Evolutionary conservation across 2,113 vertebrate genomes (phyloP), one percentile per base, ranked within the genome.

Genomic region (Phasianus colchicus): DNA sequence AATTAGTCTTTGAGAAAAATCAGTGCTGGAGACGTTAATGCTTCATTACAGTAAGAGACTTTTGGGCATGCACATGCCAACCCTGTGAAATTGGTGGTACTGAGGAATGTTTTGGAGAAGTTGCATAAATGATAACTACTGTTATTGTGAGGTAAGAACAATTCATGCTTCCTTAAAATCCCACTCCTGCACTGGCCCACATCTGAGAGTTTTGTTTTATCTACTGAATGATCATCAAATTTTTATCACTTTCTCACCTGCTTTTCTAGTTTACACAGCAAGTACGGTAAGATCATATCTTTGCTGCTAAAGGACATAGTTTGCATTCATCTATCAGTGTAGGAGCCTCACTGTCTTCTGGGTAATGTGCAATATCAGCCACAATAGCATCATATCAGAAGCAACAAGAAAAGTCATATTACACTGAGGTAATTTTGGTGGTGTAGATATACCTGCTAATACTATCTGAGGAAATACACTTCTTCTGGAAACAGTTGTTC

Each of bases 61-160:
- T 52, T 4, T 18, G 21, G n/a, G 5, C 25, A 9, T 9, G 30
- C 14, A 36, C 38, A 40, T 0, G 0, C 19, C 36, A 72, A 1
- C 6, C 9, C 9, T 43, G 1, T 40, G 40, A 36, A 52, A 50
- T 81, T 34, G 29, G n/a, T 20, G 65, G 43, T 55, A 36, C 38
- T 55, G 24, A 50, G 15, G 27, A 50, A 29, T 77, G n/a, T 32
- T 77, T 29, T 66, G 75, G 36, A 82, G 48, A 24, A 30, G 25
- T 5, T 86, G 64, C 60, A 30, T 72, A n/a, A 57, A 32, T 43
- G 19, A 66, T 21, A 43, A 42, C 40, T 32, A 27, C 17, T 65
- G 13, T 66, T 65, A 43, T 32, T 66, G 42, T 32, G 40, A 66
- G 42, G 18, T 76, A 12, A 66, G n/a, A 57, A 42, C 34, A 48